A percentile compares a stretch with the other conserved stretches of the same genome.
phyloP scores from a whole-genome alignment of 1,140 invertebrate species.

The Drosophila varians region DNA sequence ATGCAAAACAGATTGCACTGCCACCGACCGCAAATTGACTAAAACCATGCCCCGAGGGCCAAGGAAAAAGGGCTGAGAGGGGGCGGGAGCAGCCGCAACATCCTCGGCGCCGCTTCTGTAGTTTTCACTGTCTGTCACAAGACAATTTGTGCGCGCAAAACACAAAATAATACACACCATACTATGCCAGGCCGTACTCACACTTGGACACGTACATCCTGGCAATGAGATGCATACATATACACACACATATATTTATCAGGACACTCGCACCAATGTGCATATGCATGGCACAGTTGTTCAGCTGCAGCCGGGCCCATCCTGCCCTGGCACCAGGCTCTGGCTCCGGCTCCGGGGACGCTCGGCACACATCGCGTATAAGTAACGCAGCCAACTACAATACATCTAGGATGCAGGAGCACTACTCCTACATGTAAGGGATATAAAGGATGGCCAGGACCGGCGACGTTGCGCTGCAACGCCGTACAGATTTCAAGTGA shows the following conservation, averaged over 20 bases:
- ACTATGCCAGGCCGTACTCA: no score
- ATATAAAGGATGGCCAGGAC: slow-evolving; percentile 24
- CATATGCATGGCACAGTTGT: slow-evolving; percentile 73
- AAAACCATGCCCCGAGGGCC: slow-evolving; percentile 62
- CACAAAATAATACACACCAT: slow-evolving; percentile 76
- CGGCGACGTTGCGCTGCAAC: slow-evolving; percentile 5
- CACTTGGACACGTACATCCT: slow-evolving; percentile 6
- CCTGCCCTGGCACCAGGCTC: slow-evolving; percentile 60
- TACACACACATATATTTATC: slow-evolving; percentile 30
- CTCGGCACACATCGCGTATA: slow-evolving; percentile 69
- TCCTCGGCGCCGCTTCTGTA: slow-evolving; percentile 65
- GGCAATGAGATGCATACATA: slow-evolving; percentile 4
- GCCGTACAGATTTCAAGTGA: slow-evolving; percentile 74
- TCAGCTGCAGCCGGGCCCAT: slow-evolving; percentile 74
- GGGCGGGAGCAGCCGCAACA: slow-evolving; percentile 26
- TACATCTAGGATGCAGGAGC: slow-evolving; percentile 39
- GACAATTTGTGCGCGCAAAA: slow-evolving; percentile 82
- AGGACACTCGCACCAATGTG: slow-evolving; percentile 46
- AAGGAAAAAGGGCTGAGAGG: background rate
- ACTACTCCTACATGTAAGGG: slow-evolving; percentile 8
- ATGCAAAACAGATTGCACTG: slow-evolving; percentile 51
- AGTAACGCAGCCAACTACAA: slow-evolving; percentile 62
- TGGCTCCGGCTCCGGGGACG: slow-evolving; percentile 58
- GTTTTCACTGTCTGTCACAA: slow-evolving; percentile 81
- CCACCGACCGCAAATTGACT: slow-evolving; percentile 74